A percentile compares a stretch with the other conserved stretches of the same genome.
phyloP scores from a whole-genome alignment of 2,113 vertebrate genomes.

The Gasterosteus aculeatus region DNA sequence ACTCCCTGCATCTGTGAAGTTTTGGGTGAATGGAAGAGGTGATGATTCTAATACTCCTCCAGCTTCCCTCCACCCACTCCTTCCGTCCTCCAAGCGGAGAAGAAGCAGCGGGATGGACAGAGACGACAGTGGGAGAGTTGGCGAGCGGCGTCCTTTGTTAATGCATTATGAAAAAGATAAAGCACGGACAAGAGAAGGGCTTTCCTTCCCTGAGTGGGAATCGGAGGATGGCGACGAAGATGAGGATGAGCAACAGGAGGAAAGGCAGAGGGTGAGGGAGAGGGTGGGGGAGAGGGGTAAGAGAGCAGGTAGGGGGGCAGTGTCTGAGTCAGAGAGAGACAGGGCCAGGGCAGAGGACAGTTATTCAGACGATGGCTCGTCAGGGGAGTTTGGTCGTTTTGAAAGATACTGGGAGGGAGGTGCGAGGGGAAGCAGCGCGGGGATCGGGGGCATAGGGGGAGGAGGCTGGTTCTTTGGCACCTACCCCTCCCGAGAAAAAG shows the following conservation, averaged over 20 bases:
- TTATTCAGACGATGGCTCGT: constrained; percentile 83
- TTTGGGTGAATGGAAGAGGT: constrained; percentile 81
- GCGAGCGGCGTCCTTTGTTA: constrained; percentile 81
- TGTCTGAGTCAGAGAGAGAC: constrained; percentile 84
- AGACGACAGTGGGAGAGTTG: constrained; percentile 69
- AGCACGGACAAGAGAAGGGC: constrained; percentile 80
- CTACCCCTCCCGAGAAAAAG: constrained; percentile 88
- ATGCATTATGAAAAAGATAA: constrained; percentile 82
- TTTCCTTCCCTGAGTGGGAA: constrained; percentile 84
- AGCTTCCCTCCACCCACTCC: constrained; percentile 77
- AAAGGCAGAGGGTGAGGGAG: constrained; percentile 63
- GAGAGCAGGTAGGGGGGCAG: constrained; percentile 73
- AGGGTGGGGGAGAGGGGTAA: constrained; percentile 67
- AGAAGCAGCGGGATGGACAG: constrained; percentile 77
- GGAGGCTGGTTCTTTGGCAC: constrained; percentile 89
- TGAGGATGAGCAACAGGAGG: constrained; percentile 70
- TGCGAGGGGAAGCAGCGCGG: constrained; percentile 75
- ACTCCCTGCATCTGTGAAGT: constrained; percentile 84
- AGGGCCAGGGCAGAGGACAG: constrained; percentile 78
- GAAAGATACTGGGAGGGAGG: constrained; percentile 90
- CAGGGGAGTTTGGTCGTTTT: constrained; percentile 84
- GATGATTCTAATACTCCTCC: constrained; percentile 72
- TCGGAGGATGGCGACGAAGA: constrained; percentile 78
- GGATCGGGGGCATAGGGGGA: constrained; percentile 81
- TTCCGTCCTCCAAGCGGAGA: constrained; percentile 77